Base-by-base conservation (phyloP, 2,888 invertebrate genomes). In the Tipula vernalis region DNA sequence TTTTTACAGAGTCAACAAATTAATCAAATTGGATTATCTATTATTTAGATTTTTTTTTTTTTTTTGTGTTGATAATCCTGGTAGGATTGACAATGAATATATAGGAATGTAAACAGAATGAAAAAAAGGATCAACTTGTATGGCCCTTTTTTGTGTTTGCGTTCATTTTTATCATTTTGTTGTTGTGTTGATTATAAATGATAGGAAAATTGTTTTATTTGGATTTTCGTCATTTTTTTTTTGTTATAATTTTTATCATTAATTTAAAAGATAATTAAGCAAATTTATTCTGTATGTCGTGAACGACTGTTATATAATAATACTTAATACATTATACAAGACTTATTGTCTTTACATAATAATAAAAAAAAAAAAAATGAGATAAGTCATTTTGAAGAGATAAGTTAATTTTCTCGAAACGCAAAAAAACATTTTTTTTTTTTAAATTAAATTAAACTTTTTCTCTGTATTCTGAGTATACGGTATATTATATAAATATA, bases 1-100 rank as follows among this genome's bases (percentile, higher is more conserved):
- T 71, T 71, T 71, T 71, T 71, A 71, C 71, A 71, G 71, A 71
- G 71, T 71, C 71, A 71, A 71, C 71, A 71, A 71, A 71, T 71
- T 71, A 71, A 71, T 71, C 71, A 71, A 71, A 71, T 71, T 71
- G 71, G 71, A 71, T 71, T 71, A 71, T 71, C 71, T 71, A 71
- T 71, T 71, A 71, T 71, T 71, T 71, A 71, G 51, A 51, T 15
- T 51, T 51, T 51, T 51, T 51, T 51, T 47, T 71, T 28, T 57
- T 57, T 18, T 57, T 57, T 57, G 18, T 71, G 71, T 71, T 71
- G 71, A 18, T 71, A 71, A 71, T 71, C 71, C 71, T 71, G 71
- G 71, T 71, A 71, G 71, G 71, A 71, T 71, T 71, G 71, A 71
- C 71, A 71, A 71, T 71, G 71, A 71, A 71, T 71, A 28, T 28